Evolutionary conservation across 1,140 invertebrate genomes (phyloP).

Genomic region (Ceratitis capitata): DNA sequence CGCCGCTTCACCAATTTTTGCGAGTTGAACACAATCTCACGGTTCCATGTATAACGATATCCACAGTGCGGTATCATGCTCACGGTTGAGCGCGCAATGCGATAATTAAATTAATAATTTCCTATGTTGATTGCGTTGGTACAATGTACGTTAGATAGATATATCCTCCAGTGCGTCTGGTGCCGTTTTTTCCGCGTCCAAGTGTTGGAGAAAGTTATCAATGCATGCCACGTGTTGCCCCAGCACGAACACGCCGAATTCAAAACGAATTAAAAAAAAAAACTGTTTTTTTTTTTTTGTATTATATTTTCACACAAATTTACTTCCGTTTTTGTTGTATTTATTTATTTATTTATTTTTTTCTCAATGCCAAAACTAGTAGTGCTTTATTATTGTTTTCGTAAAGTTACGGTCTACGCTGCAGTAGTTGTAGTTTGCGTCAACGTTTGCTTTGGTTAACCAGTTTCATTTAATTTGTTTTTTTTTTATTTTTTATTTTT

Average conservation of each 20-base stretch:
- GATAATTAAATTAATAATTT: conserved; percentile 21
- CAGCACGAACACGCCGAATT: background rate
- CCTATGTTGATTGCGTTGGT: background rate
- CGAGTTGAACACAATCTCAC: conserved; percentile 88
- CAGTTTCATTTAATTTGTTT: background rate
- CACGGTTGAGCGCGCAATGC: conserved; percentile 54
- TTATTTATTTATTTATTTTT: too few relatives aligned
- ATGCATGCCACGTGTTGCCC: conserved; percentile 18
- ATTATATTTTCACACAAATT: background rate
- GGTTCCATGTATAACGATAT: conserved; percentile 88
- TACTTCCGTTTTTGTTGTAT: background rate
- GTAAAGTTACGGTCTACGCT: too few relatives aligned
- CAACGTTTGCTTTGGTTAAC: background rate
- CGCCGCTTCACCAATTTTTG: conserved; percentile 90
- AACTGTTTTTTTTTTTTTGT: background rate
- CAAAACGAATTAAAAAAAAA: background rate
- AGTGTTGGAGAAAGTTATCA: background rate
- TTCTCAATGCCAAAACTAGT: background rate
- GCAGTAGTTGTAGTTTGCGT: background rate
- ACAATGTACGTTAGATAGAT: background rate
- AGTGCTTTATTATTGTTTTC: too few relatives aligned
- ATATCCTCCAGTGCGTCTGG: too few relatives aligned
- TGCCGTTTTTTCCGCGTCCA: conserved; percentile 20
- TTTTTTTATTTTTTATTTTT: background rate
- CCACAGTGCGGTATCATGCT: conserved; percentile 73